A percentile compares a stretch with the other conserved stretches of the same genome.
These are phyloP conservation scores for Mus minutoides DNA, from an alignment of 2,797 vertebrate species.

Conservation along the genomic window DNA sequence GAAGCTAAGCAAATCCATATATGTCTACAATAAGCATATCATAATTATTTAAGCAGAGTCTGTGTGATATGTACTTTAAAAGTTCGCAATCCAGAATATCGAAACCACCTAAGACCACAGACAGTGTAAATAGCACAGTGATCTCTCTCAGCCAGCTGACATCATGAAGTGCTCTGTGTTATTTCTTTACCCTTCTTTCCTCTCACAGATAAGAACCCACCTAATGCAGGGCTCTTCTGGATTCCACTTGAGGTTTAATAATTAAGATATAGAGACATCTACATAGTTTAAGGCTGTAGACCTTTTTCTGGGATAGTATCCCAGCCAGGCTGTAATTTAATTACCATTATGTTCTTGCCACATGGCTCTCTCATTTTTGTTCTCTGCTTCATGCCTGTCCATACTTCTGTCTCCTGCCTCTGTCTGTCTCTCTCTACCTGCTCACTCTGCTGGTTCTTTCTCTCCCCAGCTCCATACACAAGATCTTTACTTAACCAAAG, in stretches of 20 bases:
- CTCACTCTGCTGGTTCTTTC: background rate
- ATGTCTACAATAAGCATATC: background rate
- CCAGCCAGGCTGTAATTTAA: background rate
- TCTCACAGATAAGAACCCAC: background rate
- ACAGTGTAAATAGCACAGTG: rapidly evolving
- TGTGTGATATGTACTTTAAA: background rate
- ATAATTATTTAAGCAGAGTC: background rate
- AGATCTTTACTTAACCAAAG: background rate
- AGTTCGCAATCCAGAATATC: background rate
- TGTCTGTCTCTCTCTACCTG: background rate
- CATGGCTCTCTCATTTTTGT: background rate
- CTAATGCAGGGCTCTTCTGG: background rate
- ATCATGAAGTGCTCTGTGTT: too few relatives aligned
- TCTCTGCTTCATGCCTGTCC: background rate
- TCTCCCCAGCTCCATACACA: background rate
- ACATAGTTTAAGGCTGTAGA: background rate
- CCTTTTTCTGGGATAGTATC: background rate
- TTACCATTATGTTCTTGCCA: background rate
- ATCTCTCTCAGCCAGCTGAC: background rate
- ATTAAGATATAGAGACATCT: background rate
- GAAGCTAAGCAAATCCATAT: background rate
- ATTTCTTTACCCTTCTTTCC: background rate
- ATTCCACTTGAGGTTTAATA: background rate
- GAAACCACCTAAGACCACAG: background rate
- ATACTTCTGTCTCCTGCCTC: background rate